Evolutionary conservation across 2,888 invertebrate genomes (phyloP), one percentile per base, ranked within the genome.

Genomic region (Eledone cirrhosa): DNA sequence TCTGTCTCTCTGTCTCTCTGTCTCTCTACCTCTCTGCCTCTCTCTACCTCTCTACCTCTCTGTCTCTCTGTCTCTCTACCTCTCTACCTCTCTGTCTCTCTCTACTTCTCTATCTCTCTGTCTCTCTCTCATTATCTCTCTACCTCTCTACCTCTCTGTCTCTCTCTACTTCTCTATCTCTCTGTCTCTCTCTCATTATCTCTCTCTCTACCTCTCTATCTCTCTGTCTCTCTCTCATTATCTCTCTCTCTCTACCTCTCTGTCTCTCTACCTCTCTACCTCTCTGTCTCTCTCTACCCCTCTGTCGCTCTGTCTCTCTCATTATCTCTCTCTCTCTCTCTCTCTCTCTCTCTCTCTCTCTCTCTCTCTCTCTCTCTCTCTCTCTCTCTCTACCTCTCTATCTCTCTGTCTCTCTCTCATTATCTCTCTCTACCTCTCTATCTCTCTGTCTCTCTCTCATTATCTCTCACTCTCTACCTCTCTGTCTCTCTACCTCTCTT

Each of bases 161-260:
- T 47, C 29, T 48, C n/a, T 69, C 78, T 29, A 16, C 69, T 29
- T 48, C 72, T 41, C 48, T 31, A 31, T 69, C 72, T 14, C 69
- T 65, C n/a, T 47, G 29, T 47, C n/a, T 24, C 33, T 47, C 29
- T n/a, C 29, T n/a, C 48, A n/a, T 69, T 33, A n/a, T 48, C 29
- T 41, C 48, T 29, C 14, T 47, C 29, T 78, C 67, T 24, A 65
- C 48, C 29, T 72, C 72, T 29, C 69, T 69, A 31, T 72, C 78
- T 47, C 69, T 69, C n/a, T 72, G 41, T 78, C 48, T 47, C 31
- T 74, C 72, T 33, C 48, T 31, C 29, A 29, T 65, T 72, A 24
- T 59, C 48, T 78, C 48, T 29, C 72, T 47, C 69, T 74, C 29
- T 72, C 72, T 72, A 29, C 59, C 41, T 41, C 29, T 78, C 78